Evolutionary conservation across 2,797 vertebrate species (phyloP), one percentile per base, ranked within the genome.

Genomic region (Rhynchotus rufescens): DNA sequence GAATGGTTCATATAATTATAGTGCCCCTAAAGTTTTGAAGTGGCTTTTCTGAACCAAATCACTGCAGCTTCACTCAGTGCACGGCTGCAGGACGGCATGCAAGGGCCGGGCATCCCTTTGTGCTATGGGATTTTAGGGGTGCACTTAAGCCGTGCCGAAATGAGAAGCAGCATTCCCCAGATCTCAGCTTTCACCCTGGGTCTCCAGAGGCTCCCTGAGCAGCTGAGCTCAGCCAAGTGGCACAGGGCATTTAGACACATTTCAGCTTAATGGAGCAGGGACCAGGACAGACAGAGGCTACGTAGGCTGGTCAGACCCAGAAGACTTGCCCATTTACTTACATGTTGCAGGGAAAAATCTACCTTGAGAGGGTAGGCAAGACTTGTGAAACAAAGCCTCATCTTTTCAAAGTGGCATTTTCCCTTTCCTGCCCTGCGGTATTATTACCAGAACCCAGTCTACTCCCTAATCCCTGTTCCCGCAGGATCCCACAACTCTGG

Each of bases 161-260:
- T 0, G 22, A 94, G 89, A 44, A 84, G 82, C 82, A 86, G 77
- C 86, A 93, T 93, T 95, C 93, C 79, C 86, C 79, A 76, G 80
- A 57, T 93, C 93, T 96, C 94, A 86, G 80, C 80, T 96, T 95
- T 94, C 94, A 84, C 52, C 47, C 44, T 73, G 25, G 26, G 73
- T 90, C 86, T 88, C 21, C 10, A 57, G 84, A 81, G 76, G 76
- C 77, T 92, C 34, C 90, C 69, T 0, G 0, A 90, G 90, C 93
- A 94, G 93, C 94, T 89, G 89, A 90, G 74, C 57, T 12, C 36
- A 20, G 85, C 10, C 1, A 1, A 81, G 80, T 4, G 2, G 54
- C 2, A 34, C 84, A 54, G 69, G 42, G 64, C 17, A 51, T 30
- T 69, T 6, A 56, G n/a, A 51, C 36, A 82, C n/a, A 26, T 47